Evolutionary conservation across 1,140 invertebrate species (phyloP).

Genomic region (Dendrolimus punctatus): DNA sequence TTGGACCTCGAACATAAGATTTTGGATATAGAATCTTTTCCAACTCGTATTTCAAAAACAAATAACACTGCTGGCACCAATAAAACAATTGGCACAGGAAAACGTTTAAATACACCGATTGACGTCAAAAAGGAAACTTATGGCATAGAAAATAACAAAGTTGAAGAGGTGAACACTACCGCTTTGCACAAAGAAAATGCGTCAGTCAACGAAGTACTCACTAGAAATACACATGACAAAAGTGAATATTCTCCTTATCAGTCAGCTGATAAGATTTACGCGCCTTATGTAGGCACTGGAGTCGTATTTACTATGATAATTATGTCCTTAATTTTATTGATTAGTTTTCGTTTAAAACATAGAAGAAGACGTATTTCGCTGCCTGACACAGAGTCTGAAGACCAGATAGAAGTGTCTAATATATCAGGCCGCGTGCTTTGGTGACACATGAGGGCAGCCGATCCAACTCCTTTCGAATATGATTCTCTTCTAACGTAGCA

Average conservation of each 20-base stretch:
- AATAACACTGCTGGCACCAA: slow-evolving; percentile 14
- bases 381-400: slow-evolving; percentile 59
- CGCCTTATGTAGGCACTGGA: slow-evolving; percentile 48
- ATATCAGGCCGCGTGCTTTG: slow-evolving; percentile 79
- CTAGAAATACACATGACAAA: slow-evolving; percentile 35
- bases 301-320: slow-evolving; percentile 40
- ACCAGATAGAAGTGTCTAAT: slow-evolving; percentile 80
- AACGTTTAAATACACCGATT: slow-evolving; percentile 47
- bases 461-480: slow-evolving; percentile 72
- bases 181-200: slow-evolving; percentile 12
- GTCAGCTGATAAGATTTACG: slow-evolving; percentile 34
- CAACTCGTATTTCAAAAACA: slow-evolving; percentile 24
- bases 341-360: slow-evolving; percentile 54
- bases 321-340: slow-evolving; percentile 63
- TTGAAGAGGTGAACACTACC: slow-evolving; percentile 23
- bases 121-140: slow-evolving; percentile 14
- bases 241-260: slow-evolving; percentile 57
- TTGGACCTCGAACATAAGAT: slow-evolving; percentile 38
- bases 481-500: slow-evolving; percentile 72
- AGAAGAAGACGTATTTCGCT: slow-evolving; percentile 51
- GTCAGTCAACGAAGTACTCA: slow-evolving; percentile 20
- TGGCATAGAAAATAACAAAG: slow-evolving; percentile 14
- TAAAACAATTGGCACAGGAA: slow-evolving; percentile 29
- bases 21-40: slow-evolving; percentile 34
- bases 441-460: slow-evolving; percentile 76